Base-by-base conservation (phyloP, 2,888 invertebrate genomes). In the Coecobrya sp. region DNA sequence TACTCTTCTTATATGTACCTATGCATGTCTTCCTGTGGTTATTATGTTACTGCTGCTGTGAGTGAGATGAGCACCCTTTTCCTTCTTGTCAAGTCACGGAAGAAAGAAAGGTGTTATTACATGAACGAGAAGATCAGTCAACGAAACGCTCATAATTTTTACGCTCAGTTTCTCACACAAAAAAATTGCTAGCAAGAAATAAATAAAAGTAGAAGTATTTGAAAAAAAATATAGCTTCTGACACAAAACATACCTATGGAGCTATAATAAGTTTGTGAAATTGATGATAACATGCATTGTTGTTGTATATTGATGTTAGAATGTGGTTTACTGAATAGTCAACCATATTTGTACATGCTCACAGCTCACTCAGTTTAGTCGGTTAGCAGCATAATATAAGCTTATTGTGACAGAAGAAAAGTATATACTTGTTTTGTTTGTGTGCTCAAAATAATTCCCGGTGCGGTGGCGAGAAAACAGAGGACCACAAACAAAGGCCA, bases 21-120 rank as follows among this genome's bases (percentile, higher is more conserved):
- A 62, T 85, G 90, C 90, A 90, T 85, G 90, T 90, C 85, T 90
- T 90, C 76, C 85, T 84, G 90, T 65, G 90, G 90, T 90, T 89
- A 81, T 25, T 27, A n/a, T n/a, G n/a, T n/a, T n/a, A 8, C 27
- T 65, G 16, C 8, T 59, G 22, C 1, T 86, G 55, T 52, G 59
- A 11, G 45, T 89, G 36, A 52, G 49, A 59, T 52, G 52, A 82
- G 73, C 73, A 70, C 73, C 73, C 76, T 42, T 19, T 55, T 73
- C n/a, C 70, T 85, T 62, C 81, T 70, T 90, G 90, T 62, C 84
- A 85, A 85, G 90, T 90, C 90, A 90, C 90, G 90, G 90, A 85
- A 90, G 76, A 90, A 62, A 68, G 45, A 68, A 89, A n/a, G 84
- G 36, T 82, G 70, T 89, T 45, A 81, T 59, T 36, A 49, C 88